Evolutionary conservation across 1,140 invertebrate genomes (phyloP).

Genomic region (Megalopta genalis): DNA sequence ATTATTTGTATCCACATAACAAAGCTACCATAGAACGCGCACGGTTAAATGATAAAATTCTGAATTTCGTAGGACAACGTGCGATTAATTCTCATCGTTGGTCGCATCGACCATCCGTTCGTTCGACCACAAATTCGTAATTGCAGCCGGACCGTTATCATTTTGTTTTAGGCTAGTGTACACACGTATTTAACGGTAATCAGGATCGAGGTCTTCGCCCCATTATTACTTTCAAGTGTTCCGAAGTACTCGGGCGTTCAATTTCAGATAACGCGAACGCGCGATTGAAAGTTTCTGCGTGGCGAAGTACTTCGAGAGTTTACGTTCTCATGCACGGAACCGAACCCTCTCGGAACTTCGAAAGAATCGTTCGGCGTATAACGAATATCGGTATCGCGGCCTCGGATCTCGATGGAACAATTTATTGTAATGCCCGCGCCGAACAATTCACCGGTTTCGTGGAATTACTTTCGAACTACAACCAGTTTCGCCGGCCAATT

Average conservation of each 20-base stretch:
- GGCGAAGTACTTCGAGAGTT: not conserved
- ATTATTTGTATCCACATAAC: too few relatives aligned
- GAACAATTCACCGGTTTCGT: slow-evolving; percentile 4
- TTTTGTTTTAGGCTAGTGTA: not conserved
- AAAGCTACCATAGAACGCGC: too few relatives aligned
- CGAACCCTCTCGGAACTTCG: not conserved
- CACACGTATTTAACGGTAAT: not conserved
- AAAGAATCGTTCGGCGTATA: not conserved
- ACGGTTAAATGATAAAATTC: too few relatives aligned
- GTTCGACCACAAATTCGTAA: too few relatives aligned
- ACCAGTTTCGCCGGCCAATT: not conserved
- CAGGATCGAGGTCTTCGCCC: not conserved
- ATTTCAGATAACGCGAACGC: slow-evolving; percentile 2
- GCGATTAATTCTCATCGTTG: too few relatives aligned
- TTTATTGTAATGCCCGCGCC: not conserved
- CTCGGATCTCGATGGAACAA: not conserved
- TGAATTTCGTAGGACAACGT: too few relatives aligned
- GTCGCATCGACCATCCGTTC: too few relatives aligned
- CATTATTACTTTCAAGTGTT: slow-evolving; percentile 15
- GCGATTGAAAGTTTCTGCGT: slow-evolving; percentile 22
- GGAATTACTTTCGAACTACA: slow-evolving; percentile 1
- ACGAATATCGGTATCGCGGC: not conserved
- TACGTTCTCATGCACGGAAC: not conserved
- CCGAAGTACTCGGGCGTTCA: not conserved
- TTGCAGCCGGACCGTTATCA: not conserved